Percentiles rank a stretch among this genome's conserved stretches.
These are phyloP conservation scores for Heliconius hermathena DNA, from an alignment of 1,140 invertebrate genomes.

Conservation along the genomic window DNA sequence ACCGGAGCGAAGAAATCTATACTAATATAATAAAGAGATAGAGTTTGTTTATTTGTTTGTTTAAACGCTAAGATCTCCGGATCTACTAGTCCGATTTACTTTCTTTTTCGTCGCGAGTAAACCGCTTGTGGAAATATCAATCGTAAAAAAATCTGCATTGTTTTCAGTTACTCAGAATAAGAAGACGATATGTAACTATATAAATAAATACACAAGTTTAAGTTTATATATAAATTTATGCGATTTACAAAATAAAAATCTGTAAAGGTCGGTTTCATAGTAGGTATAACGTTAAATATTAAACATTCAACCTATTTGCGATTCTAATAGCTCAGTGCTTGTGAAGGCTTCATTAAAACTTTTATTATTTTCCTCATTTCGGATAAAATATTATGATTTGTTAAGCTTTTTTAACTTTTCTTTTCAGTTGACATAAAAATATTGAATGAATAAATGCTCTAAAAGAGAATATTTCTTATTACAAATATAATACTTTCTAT, in stretches of 20 bases:
- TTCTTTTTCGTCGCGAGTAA: too few relatives aligned
- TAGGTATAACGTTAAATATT: not conserved
- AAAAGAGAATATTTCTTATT: not conserved
- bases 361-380: constrained; percentile 15
- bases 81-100: too few relatives aligned
- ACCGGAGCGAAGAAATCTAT: too few relatives aligned
- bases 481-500: not conserved
- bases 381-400: constrained; percentile 9
- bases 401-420: constrained; percentile 9
- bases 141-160: too few relatives aligned
- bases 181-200: too few relatives aligned
- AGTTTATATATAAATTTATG: not conserved
- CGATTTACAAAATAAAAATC: not conserved
- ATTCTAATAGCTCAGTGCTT: constrained; percentile 10
- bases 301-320: constrained; percentile 11
- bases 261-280: not conserved
- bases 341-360: constrained; percentile 19
- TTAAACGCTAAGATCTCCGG: too few relatives aligned
- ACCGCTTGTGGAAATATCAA: too few relatives aligned
- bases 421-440: constrained; percentile 3
- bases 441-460: not conserved
- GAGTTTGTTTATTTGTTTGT: too few relatives aligned
- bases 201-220: too few relatives aligned
- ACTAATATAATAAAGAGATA: too few relatives aligned
- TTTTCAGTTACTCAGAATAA: too few relatives aligned